Base-by-base conservation (phyloP, 2,113 vertebrate species). In the Solenodon paradoxus region DNA sequence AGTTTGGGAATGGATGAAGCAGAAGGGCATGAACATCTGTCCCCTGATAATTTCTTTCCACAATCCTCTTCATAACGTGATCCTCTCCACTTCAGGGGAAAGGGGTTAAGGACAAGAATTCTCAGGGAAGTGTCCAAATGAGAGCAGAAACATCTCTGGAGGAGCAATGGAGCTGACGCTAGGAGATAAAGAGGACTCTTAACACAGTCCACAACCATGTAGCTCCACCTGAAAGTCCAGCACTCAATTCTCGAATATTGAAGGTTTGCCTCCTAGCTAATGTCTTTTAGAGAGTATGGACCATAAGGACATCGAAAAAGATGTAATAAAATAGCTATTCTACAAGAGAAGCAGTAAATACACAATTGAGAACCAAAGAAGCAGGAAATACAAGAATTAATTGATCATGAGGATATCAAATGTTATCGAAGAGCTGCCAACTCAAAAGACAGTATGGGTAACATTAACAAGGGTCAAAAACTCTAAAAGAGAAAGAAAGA, bases 161-260 rank as follows among this genome's bases (percentile, higher is more conserved):
- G 35, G 7, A 9, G 5, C 26, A 49, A 17, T n/a, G 26, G 11
- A 15, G 2, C 17, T 2, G 40, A 0, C 42, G 1, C 40, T 47
- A 78, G 32, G 6, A 5, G 19, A 49, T 28, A 35, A 64, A 19
- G 5, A 53, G 13, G 22, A 9, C 13, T 28, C 49, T 59, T 32
- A n/a, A 32, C 22, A 19, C 42, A 78, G 42, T 38, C 12, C 24
- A 53, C 45, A 16, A 45, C 2, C 19, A 63, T 17, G 17, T 61
- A 42, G 10, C 16, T 42, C n/a, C 22, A 35, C 45, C 15, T 53
- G 22, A 51, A n/a, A 5, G 20, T 19, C 28, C 7, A 10, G 2
- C 7, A 35, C n/a, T 2, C 26, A 78, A 28, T 40, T 32, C 5
- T 40, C 61, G 28, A 42, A 49, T n/a, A 35, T 16, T 15, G n/a